phyloP scores from a whole-genome alignment of 2,888 invertebrate genomes.

The Leptinotarsa tumamoca region DNA sequence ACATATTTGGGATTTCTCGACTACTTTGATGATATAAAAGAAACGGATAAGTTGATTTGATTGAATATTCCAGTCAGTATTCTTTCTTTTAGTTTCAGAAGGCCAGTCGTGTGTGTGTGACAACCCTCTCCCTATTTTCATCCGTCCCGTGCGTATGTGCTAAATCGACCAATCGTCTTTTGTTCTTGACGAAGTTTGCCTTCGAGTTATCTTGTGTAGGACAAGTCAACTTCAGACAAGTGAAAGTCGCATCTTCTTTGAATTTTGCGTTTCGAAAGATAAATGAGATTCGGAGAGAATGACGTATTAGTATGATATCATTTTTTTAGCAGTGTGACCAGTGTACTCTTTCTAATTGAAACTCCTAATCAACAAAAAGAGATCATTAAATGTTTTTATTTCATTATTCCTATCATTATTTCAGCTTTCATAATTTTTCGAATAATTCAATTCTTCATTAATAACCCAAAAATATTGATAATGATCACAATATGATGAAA shows the following conservation, averaged over 20 bases:
- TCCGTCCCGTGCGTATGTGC: constrained; percentile 45
- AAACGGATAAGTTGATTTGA: constrained; percentile 64
- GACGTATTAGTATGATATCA: neutral
- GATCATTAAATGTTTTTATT: too few relatives aligned
- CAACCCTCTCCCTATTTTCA: constrained; percentile 39
- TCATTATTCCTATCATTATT: too few relatives aligned
- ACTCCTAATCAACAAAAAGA: too few relatives aligned
- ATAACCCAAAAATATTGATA: too few relatives aligned
- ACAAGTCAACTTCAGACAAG: constrained; percentile 33
- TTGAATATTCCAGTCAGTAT: constrained; percentile 66
- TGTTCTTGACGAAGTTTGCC: constrained; percentile 45
- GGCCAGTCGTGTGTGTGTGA: constrained; percentile 63
- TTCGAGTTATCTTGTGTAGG: constrained; percentile 40
- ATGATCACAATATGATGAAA: too few relatives aligned
- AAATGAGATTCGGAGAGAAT: neutral
- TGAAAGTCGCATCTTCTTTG: neutral
- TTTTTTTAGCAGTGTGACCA: neutral
- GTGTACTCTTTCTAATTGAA: too few relatives aligned
- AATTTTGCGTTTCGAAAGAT: neutral
- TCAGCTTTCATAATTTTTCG: too few relatives aligned
- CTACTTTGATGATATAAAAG: constrained; percentile 63
- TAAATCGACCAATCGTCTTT: constrained; percentile 45
- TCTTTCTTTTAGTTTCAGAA: constrained; percentile 64
- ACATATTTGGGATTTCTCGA: constrained; percentile 63
- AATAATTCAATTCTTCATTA: too few relatives aligned